These are phyloP conservation scores for Patagioenas fasciata DNA, from an alignment of 2,113 vertebrate species.

Conservation along the genomic window DNA sequence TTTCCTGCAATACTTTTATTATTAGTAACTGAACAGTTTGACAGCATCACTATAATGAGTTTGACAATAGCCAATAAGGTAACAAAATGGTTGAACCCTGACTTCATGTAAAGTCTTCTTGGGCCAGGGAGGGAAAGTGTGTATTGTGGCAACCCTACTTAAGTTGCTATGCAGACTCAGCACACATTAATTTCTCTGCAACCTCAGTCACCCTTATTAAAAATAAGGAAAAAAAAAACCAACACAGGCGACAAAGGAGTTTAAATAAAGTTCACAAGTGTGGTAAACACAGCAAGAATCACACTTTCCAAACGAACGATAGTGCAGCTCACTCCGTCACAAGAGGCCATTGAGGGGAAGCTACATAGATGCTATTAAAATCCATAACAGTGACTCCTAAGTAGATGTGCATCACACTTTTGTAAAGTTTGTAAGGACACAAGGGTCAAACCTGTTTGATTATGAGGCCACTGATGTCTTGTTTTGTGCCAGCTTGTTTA, in stretches of 20 bases:
- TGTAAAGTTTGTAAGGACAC: constrained; percentile 72
- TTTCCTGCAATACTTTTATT: constrained; percentile 30
- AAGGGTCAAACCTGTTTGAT: constrained; percentile 80
- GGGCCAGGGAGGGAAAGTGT: background rate
- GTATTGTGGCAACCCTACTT: constrained; percentile 97
- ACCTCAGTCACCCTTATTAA: constrained; percentile 90
- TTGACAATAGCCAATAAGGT: constrained; percentile 6
- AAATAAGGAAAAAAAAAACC: constrained; percentile 76
- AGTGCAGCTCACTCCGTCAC: constrained; percentile 82
- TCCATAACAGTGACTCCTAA: constrained; percentile 80
- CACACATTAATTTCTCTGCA: constrained; percentile 92
- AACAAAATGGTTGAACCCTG: background rate
- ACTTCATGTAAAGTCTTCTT: constrained; percentile 1
- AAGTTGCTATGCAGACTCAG: constrained; percentile 85
- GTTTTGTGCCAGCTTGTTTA: constrained; percentile 79
- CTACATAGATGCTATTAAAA: constrained; percentile 82
- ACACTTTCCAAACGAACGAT: constrained; percentile 83
- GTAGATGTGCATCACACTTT: constrained; percentile 79
- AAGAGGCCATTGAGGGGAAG: constrained; percentile 83
- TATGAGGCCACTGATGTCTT: constrained; percentile 79
- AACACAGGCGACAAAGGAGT: constrained; percentile 87
- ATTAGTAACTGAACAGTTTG: constrained; percentile 31
- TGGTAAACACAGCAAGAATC: constrained; percentile 89
- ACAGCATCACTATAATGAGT: background rate
- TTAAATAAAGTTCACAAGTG: constrained; percentile 83